A percentile compares a stretch with the other conserved stretches of the same genome.
These are phyloP conservation scores for Eurypyga helias DNA, from an alignment of 2,113 vertebrate species.

Conservation along the genomic window DNA sequence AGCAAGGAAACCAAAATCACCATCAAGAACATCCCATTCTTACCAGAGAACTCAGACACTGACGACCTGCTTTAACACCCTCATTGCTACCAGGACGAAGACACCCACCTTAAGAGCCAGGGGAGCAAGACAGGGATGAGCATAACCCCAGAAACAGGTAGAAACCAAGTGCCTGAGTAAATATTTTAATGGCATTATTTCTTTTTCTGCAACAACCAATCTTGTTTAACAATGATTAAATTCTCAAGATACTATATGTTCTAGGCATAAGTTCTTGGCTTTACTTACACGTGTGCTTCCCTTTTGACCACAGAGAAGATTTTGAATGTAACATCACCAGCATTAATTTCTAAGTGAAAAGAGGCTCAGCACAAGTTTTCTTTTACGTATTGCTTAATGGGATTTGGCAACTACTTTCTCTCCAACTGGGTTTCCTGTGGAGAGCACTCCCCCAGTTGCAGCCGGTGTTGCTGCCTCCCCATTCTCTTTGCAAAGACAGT, in stretches of 20 bases:
- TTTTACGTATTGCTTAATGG: not conserved
- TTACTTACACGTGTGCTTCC: not conserved
- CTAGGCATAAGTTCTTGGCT: not conserved
- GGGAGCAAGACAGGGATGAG: not conserved
- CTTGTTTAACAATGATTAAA: not conserved
- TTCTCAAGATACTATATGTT: too few relatives aligned
- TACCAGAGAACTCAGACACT: not conserved
- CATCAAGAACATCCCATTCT: accelerated
- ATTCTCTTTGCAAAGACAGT: not conserved
- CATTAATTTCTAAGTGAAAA: not conserved
- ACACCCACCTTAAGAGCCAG: not conserved
- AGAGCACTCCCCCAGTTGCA: not conserved
- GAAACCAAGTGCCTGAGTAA: not conserved
- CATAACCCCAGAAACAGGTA: accelerated
- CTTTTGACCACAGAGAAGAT: not conserved
- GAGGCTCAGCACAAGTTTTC: not conserved
- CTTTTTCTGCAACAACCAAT: not conserved
- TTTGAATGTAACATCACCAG: not conserved
- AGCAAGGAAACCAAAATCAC: not conserved
- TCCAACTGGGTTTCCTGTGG: accelerated
- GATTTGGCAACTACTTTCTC: not conserved
- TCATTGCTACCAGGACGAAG: not conserved
- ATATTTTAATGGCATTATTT: not conserved
- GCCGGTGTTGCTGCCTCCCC: not conserved
- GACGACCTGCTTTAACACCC: not conserved